Percentiles rank a stretch among this genome's conserved stretches.
These are phyloP conservation scores for Nemurella pictetii DNA, from an alignment of 2,888 invertebrate genomes.

Conservation along the genomic window DNA sequence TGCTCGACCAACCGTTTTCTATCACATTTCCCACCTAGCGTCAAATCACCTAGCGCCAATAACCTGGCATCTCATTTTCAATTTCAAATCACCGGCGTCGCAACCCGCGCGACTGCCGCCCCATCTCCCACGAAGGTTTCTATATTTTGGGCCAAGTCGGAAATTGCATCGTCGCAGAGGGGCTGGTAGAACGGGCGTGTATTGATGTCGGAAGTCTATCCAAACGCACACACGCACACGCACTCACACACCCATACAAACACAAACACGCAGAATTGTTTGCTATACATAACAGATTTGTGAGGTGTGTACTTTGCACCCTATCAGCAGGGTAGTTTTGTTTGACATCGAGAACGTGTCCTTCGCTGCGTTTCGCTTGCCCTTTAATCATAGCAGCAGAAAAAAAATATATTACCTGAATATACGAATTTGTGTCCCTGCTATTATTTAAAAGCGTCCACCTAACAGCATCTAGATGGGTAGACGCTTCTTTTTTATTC, in stretches of 20 bases:
- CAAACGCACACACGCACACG: not conserved
- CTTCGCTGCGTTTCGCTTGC: not conserved
- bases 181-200: not conserved
- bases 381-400: not conserved
- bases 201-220: not conserved
- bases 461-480: not conserved
- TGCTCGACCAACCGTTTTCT: not conserved
- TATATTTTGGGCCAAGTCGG: not conserved
- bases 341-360: not conserved
- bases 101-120: not conserved
- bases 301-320: not conserved
- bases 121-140: not conserved
- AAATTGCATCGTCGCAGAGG: constrained; percentile 2
- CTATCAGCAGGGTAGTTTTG: not conserved
- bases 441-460: not conserved
- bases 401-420: no score
- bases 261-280: not conserved
- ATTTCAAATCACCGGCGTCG: constrained; percentile 12
- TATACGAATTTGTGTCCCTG: not conserved
- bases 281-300: not conserved
- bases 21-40: constrained; percentile 12
- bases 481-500: not conserved
- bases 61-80: not conserved
- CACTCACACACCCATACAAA: not conserved
- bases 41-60: constrained; percentile 23